Evolutionary conservation across 2,797 vertebrate genomes (phyloP).

Genomic region (Channa striata): DNA sequence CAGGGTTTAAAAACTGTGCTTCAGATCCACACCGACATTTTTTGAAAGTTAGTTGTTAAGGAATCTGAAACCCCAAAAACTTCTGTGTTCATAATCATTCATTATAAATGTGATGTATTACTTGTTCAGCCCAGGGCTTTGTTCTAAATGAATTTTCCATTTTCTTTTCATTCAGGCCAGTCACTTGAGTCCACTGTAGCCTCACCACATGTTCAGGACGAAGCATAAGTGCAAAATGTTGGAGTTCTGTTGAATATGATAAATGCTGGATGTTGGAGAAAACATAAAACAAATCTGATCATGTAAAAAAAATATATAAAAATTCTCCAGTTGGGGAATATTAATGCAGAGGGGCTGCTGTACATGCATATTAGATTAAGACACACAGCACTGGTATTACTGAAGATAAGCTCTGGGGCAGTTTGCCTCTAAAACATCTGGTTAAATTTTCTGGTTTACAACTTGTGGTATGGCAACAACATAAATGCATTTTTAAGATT

Average conservation of each 20-base stretch:
- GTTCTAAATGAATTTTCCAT: slow-evolving; percentile 64
- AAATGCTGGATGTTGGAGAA: slow-evolving; percentile 25
- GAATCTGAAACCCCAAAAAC: slow-evolving; percentile 54
- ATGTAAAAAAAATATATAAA: too few species aligned
- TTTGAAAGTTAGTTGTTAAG: slow-evolving; percentile 16
- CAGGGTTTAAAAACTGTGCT: slow-evolving; percentile 25
- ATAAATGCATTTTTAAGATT: slow-evolving; percentile 29
- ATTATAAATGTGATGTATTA: slow-evolving; percentile 60
- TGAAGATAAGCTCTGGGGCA: slow-evolving; percentile 23
- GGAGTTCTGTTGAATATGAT: slow-evolving; percentile 8
- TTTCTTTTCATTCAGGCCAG: slow-evolving; percentile 52
- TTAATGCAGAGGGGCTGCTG: slow-evolving; percentile 38
- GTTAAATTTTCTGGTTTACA: slow-evolving; percentile 20
- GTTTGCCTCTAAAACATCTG: slow-evolving; percentile 25
- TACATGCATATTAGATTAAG: slow-evolving; percentile 58
- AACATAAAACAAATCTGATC: slow-evolving; percentile 52
- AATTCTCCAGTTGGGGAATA: slow-evolving; percentile 26
- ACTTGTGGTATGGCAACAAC: background rate
- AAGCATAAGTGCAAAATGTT: slow-evolving; percentile 9
- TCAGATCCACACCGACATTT: slow-evolving; percentile 16
- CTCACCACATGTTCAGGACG: slow-evolving; percentile 41
- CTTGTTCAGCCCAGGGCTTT: slow-evolving; percentile 42
- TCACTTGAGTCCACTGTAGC: slow-evolving; percentile 42
- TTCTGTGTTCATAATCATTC: slow-evolving; percentile 47
- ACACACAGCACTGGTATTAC: slow-evolving; percentile 14